Percentiles rank a stretch among this genome's conserved stretches.
These are phyloP conservation scores for Hemichromis elongatus DNA, from an alignment of 2,113 vertebrate species.

Conservation along the genomic window DNA sequence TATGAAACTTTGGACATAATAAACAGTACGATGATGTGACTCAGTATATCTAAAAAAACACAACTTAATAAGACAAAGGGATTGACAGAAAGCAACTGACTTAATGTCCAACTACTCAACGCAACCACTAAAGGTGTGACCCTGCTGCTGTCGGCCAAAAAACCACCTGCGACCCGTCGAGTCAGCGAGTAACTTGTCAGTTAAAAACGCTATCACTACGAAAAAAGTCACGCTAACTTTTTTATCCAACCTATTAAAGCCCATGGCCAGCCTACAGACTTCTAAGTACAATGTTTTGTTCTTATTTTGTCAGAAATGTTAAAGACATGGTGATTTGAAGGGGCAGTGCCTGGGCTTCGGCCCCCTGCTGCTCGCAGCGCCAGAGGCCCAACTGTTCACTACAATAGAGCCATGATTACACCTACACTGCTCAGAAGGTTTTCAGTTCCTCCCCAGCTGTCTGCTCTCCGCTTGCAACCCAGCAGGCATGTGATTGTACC, in stretches of 20 bases:
- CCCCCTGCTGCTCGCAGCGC: conserved; percentile 26
- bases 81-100: background rate
- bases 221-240: background rate
- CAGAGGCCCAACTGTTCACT: conserved; percentile 55
- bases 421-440: conserved; percentile 36
- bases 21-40: background rate
- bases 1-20: background rate
- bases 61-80: background rate
- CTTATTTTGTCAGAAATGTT: conserved; percentile 56
- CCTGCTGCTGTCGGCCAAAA: background rate
- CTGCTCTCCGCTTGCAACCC: conserved; percentile 52
- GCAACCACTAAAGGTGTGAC: background rate
- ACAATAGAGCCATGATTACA: conserved; percentile 73
- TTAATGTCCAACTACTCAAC: background rate
- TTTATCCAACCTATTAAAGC: conserved; percentile 16
- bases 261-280: background rate
- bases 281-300: conserved; percentile 22
- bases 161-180: background rate
- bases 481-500: conserved; percentile 65
- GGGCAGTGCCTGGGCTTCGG: background rate
- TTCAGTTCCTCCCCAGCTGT: conserved; percentile 44
- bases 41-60: accelerated
- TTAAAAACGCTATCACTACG: background rate
- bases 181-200: background rate
- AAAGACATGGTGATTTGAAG: conserved; percentile 61